A percentile compares a stretch with the other conserved stretches of the same genome.
Conservation (phyloP, 2,113 vertebrate genomes). For the Apodemus sylvaticus region DNA sequence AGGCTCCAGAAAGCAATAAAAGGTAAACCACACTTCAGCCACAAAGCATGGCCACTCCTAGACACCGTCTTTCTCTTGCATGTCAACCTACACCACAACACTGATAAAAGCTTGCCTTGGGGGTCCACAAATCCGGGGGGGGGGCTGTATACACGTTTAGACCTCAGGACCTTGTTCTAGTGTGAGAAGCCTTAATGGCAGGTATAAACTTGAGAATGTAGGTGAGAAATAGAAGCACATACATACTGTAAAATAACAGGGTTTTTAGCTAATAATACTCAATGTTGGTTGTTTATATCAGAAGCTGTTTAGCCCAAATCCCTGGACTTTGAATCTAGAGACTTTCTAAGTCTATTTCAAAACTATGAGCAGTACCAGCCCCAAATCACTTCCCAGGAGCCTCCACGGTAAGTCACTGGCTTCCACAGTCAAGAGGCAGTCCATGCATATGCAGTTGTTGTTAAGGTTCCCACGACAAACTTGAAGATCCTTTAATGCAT, state of each 20-base stretch:
- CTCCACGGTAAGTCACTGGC: not conserved
- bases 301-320: not conserved
- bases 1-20: not conserved
- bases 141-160: not conserved
- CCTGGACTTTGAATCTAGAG: not conserved
- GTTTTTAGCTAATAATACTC: not conserved
- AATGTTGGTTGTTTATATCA: not conserved
- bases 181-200: not conserved
- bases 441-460: not conserved
- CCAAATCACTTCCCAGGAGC: not conserved
- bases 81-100: not conserved
- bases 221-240: not conserved
- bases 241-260: not conserved
- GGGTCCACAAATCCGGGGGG: not conserved
- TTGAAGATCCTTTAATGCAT: slow-evolving; percentile 14
- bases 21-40: not conserved
- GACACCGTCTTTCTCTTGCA: not conserved
- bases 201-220: not conserved
- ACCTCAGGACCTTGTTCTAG: not conserved
- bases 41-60: not conserved
- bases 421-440: not conserved
- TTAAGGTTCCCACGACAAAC: slow-evolving; percentile 9
- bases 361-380: not conserved
- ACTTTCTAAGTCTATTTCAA: not conserved
- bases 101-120: not conserved